Evolutionary conservation across 2,113 vertebrate genomes (phyloP).

Genomic region (Pteruthius melanotis): DNA sequence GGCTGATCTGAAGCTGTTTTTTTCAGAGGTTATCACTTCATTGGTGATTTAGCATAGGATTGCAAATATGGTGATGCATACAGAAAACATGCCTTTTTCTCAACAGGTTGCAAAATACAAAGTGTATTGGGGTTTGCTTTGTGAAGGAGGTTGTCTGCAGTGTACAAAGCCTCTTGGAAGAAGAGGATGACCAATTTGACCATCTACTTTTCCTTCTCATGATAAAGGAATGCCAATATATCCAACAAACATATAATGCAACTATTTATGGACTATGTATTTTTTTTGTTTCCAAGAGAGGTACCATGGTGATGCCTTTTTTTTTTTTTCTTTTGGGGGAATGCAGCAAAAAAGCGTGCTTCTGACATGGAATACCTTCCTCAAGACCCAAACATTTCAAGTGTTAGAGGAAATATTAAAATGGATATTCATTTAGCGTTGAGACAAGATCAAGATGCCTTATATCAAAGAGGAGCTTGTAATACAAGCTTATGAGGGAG

Average conservation of each 20-base stretch:
- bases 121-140: not conserved
- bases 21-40: not conserved
- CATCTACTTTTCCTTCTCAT: not conserved
- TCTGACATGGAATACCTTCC: not conserved
- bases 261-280: not conserved
- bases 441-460: constrained; percentile 18
- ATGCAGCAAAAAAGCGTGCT: rapidly evolving
- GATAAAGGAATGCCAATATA: not conserved
- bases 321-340: not conserved
- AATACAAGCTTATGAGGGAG: not conserved
- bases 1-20: not conserved
- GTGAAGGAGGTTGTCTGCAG: not conserved
- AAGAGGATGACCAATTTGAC: not conserved
- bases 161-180: not conserved
- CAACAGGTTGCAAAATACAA: not conserved
- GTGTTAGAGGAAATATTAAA: not conserved
- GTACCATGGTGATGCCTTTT: not conserved
- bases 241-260: not conserved
- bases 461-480: constrained; percentile 3
- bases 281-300: not conserved
- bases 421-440: not conserved
- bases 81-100: not conserved
- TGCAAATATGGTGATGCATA: not conserved
- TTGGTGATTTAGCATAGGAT: not conserved
- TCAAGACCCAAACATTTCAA: not conserved